Evolutionary conservation across 2,113 vertebrate genomes (phyloP).

Genomic region (Mesoclemmys tuberculata): DNA sequence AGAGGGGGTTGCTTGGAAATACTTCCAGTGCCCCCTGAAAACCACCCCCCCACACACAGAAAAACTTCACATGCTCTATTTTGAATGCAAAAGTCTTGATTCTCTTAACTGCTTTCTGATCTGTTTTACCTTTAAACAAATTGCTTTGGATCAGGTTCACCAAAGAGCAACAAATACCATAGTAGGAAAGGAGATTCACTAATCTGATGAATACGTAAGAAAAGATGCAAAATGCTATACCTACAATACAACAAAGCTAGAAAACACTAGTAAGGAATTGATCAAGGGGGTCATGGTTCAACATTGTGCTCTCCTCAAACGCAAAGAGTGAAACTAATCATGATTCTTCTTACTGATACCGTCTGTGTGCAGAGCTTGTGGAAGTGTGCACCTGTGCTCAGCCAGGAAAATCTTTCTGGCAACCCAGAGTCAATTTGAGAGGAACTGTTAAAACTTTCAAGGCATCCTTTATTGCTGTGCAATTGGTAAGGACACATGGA

Average conservation of each 20-base stretch:
- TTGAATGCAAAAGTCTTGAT: background rate
- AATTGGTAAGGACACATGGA: slow-evolving; percentile 12
- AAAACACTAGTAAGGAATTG: background rate
- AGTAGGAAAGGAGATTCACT: background rate
- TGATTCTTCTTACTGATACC: background rate
- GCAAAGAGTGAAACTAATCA: background rate
- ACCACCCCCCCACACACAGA: background rate
- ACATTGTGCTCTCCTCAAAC: background rate
- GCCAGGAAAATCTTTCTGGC: background rate
- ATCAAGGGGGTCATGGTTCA: background rate
- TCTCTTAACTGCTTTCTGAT: background rate
- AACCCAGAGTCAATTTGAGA: background rate
- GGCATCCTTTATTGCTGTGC: background rate
- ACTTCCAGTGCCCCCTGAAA: background rate
- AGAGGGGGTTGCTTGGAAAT: background rate
- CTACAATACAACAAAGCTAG: background rate
- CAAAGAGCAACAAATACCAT: background rate
- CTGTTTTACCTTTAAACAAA: background rate
- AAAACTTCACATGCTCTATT: background rate
- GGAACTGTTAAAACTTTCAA: background rate
- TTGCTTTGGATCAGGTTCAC: background rate
- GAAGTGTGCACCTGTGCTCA: background rate
- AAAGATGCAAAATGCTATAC: background rate
- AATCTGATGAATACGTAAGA: background rate
- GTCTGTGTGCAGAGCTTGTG: background rate